These are phyloP conservation scores for Leptosomus discolor DNA, from an alignment of 2,113 vertebrate genomes.

Conservation along the genomic window DNA sequence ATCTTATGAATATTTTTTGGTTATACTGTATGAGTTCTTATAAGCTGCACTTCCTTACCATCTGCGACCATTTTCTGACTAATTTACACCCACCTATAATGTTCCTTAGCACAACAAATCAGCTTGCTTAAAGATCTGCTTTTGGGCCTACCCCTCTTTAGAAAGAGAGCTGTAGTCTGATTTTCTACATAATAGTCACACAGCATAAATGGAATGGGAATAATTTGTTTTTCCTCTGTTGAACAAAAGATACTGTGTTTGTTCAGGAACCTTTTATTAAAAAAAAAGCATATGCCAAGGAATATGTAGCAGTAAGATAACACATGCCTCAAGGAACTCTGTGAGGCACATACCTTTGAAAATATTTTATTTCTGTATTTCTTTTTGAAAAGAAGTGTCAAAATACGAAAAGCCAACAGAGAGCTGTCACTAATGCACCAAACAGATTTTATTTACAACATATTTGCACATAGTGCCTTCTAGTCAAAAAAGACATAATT, in stretches of 20 bases:
- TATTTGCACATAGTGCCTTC: not conserved
- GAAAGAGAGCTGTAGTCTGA: not conserved
- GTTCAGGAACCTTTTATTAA: not conserved
- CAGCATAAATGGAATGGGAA: not conserved
- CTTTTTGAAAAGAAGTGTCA: not conserved
- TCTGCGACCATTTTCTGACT: not conserved
- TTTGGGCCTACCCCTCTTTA: not conserved
- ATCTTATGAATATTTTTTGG: not conserved
- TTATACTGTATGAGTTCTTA: not conserved
- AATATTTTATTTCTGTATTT: slow-evolving; percentile 27
- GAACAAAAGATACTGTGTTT: slow-evolving; percentile 10
- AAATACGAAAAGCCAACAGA: not conserved
- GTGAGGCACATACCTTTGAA: not conserved
- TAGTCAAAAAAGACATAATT: not conserved
- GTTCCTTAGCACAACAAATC: not conserved
- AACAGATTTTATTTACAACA: not conserved
- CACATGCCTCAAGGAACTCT: not conserved
- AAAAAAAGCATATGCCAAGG: not conserved
- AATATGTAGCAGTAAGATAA: slow-evolving; percentile 26
- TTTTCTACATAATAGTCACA: not conserved
- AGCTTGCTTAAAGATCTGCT: not conserved
- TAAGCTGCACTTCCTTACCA: not conserved
- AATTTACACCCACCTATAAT: not conserved
- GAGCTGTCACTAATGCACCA: not conserved
- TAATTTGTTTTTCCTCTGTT: slow-evolving; percentile 16